Conservation (phyloP, 2,888 invertebrate species). For the Meiosimyza platycephala region DNA sequence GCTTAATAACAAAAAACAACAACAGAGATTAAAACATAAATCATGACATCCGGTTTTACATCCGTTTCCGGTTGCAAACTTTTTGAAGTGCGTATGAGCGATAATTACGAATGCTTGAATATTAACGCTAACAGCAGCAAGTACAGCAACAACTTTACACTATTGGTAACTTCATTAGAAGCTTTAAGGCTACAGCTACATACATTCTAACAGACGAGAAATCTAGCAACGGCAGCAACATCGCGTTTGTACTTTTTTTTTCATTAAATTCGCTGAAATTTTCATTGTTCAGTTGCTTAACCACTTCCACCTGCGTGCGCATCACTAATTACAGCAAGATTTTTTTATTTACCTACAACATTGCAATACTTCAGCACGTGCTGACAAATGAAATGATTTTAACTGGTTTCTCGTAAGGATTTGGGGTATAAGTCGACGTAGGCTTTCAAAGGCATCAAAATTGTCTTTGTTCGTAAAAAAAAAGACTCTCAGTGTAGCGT, state of each 20-base stretch:
- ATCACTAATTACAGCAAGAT: slow-evolving; percentile 1
- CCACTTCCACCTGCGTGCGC: neutral
- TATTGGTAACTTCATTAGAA: too few relatives aligned
- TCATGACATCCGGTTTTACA: slow-evolving; percentile 33
- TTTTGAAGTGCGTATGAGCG: slow-evolving; percentile 20
- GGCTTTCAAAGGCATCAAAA: too few relatives aligned
- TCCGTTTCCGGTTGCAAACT: slow-evolving; percentile 44
- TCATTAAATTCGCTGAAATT: slow-evolving; percentile 20
- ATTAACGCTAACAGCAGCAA: slow-evolving; percentile 7
- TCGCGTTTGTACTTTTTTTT: too few relatives aligned
- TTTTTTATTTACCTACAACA: neutral
- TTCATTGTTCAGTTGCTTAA: slow-evolving; percentile 14
- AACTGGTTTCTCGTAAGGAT: too few relatives aligned
- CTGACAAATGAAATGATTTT: too few relatives aligned
- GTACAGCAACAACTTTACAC: neutral
- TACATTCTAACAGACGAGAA: too few relatives aligned
- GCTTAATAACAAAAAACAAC: neutral
- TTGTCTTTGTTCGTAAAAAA: too few relatives aligned
- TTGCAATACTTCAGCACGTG: too few relatives aligned
- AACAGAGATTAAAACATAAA: slow-evolving; percentile 32
- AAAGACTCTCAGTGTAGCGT: too few relatives aligned
- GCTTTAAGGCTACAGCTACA: too few relatives aligned
- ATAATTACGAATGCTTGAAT: slow-evolving; percentile 26
- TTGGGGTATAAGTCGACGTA: too few relatives aligned
- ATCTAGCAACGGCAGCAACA: too few relatives aligned